Evolutionary conservation across 2,113 vertebrate genomes (phyloP).

Genomic region (Thryonomys swinderianus): DNA sequence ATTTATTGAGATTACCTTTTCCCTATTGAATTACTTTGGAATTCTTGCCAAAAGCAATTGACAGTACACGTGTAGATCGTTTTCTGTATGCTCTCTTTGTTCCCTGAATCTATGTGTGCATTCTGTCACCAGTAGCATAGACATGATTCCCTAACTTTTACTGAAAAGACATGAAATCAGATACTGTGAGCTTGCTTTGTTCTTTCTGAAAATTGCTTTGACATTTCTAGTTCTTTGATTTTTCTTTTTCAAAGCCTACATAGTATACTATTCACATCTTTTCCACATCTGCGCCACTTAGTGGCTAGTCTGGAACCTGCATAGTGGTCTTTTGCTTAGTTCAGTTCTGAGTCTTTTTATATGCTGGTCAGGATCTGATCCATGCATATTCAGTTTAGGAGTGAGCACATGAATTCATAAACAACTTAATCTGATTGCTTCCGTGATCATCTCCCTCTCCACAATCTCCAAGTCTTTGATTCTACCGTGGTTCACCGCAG

Average conservation of each 20-base stretch:
- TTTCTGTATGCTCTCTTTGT: not conserved
- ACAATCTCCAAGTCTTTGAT: not conserved
- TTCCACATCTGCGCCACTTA: conserved; percentile 28
- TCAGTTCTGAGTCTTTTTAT: not conserved
- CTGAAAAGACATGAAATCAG: conserved; percentile 1
- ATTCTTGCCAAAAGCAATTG: not conserved
- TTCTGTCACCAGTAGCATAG: not conserved
- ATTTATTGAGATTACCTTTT: conserved; percentile 10
- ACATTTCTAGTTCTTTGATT: not conserved
- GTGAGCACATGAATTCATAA: not conserved
- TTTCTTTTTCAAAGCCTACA: not conserved
- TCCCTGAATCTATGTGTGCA: not conserved
- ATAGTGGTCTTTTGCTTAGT: not conserved
- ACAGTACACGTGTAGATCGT: not conserved
- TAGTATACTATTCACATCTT: not conserved
- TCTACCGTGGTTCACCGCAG: not conserved
- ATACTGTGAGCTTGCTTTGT: conserved; percentile 1
- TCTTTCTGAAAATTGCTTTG: not conserved
- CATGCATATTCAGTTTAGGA: not conserved
- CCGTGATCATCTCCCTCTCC: not conserved
- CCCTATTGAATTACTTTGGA: not conserved
- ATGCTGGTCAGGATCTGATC: not conserved
- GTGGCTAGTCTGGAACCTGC: not conserved
- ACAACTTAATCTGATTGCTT: not conserved
- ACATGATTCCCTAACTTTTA: not conserved